phyloP scores from a whole-genome alignment of 1,140 invertebrate species.

The Drosophila serrata region DNA sequence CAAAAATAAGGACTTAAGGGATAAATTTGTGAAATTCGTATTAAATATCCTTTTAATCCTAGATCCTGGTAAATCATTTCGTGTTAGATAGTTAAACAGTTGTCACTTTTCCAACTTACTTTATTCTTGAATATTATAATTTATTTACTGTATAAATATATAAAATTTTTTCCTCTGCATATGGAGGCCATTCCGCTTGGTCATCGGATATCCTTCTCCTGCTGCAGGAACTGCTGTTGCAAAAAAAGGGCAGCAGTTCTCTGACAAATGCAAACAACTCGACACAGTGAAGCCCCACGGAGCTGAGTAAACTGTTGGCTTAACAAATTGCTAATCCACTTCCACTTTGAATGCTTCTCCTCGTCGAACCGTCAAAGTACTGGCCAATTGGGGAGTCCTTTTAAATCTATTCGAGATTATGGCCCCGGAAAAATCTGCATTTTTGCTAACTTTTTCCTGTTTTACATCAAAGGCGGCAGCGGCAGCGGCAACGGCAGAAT shows the following conservation, averaged over 20 bases:
- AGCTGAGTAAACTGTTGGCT: constrained; percentile 76
- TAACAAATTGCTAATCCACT: constrained; percentile 77
- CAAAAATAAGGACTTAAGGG: neutral
- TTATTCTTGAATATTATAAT: neutral
- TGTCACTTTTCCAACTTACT: neutral
- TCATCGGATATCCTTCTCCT: constrained; percentile 45
- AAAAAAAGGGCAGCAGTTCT: constrained; percentile 33
- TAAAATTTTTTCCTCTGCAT: constrained; percentile 7
- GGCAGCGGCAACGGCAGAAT: neutral
- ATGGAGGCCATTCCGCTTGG: constrained; percentile 10
- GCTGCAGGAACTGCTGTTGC: constrained; percentile 18
- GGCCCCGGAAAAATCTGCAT: constrained; percentile 33
- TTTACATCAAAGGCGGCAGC: constrained; percentile 20
- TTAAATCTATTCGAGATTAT: constrained; percentile 24
- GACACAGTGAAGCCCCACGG: constrained; percentile 61
- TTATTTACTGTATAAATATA: neutral
- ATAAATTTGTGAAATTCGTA: too few species aligned
- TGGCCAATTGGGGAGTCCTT: constrained; percentile 18
- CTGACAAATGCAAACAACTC: constrained; percentile 53
- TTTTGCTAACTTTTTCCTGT: constrained; percentile 3
- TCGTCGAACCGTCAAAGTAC: constrained; percentile 22
- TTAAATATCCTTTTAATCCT: too few species aligned
- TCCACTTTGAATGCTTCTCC: constrained; percentile 38
- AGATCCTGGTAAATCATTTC: neutral
- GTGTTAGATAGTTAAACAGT: neutral